Evolutionary conservation across 2,888 invertebrate genomes (phyloP).

Genomic region (Athrips mouffetella): DNA sequence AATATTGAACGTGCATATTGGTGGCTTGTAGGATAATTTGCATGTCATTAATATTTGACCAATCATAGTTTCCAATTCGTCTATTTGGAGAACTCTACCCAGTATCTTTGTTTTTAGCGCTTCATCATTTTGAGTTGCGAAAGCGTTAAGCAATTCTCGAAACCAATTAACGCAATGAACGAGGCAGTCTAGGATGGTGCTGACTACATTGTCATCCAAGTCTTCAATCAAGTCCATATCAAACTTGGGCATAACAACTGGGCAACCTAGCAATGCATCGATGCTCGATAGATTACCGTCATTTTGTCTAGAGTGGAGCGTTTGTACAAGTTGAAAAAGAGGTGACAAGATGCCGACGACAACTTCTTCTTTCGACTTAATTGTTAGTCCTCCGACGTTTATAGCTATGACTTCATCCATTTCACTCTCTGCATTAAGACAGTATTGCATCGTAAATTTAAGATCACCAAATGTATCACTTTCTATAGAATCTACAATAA

Average conservation of each 20-base stretch:
- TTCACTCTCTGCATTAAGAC: conserved; percentile 80
- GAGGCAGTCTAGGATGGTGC: conserved; percentile 80
- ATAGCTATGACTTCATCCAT: conserved; percentile 77
- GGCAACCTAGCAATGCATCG: conserved; percentile 90
- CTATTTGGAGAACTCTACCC: conserved; percentile 53
- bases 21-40: conserved; percentile 58
- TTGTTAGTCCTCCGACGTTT: conserved; percentile 78
- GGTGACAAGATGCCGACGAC: conserved; percentile 79
- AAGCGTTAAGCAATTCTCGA: conserved; percentile 86
- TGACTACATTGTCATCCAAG: conserved; percentile 67
- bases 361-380: conserved; percentile 51
- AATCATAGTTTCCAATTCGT: conserved; percentile 55
- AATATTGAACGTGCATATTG: conserved; percentile 47
- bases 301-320: conserved; percentile 81
- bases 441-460: conserved; percentile 76
- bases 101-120: conserved; percentile 78
- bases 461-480: conserved; percentile 57
- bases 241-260: conserved; percentile 83
- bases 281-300: conserved; percentile 84
- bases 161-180: conserved; percentile 90
- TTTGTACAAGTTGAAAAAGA: conserved; percentile 84
- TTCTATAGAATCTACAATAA: conserved; percentile 75
- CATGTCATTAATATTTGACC: conserved; percentile 49
- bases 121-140: conserved; percentile 80
- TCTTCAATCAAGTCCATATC: conserved; percentile 76